These are phyloP conservation scores for Hypotaenidia okinawae DNA, from an alignment of 2,797 vertebrate species.

Conservation along the genomic window DNA sequence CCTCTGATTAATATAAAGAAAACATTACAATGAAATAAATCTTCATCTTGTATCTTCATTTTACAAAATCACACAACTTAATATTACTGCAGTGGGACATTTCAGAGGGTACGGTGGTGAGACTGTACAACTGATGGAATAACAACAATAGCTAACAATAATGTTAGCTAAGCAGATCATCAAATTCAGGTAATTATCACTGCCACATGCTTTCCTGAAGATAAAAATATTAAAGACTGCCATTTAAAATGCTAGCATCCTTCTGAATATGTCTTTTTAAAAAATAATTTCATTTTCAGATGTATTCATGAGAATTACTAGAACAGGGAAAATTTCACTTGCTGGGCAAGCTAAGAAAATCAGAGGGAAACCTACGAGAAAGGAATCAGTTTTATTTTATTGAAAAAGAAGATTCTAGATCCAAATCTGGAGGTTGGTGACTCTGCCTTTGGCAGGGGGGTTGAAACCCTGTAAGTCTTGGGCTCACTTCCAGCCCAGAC, in stretches of 20 bases:
- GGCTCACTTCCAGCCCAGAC: no score
- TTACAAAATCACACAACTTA: not conserved
- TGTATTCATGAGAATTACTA: not conserved
- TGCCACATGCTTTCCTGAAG: not conserved
- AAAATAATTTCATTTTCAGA: not conserved
- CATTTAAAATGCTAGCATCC: not conserved
- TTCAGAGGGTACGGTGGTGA: not conserved
- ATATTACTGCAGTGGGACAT: not conserved
- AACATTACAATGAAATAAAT: not conserved
- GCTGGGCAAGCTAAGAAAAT: not conserved
- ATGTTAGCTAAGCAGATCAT: not conserved
- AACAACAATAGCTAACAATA: not conserved
- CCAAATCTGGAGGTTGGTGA: no score
- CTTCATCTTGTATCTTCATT: not conserved
- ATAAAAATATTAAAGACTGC: not conserved
- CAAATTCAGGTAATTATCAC: slow-evolving; percentile 1
- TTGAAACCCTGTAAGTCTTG: no score
- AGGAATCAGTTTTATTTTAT: not conserved
- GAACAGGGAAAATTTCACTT: not conserved
- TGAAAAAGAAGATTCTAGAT: not conserved
- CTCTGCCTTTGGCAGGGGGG: no score
- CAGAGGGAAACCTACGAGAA: not conserved
- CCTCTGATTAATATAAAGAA: not conserved
- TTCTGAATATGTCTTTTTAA: not conserved
- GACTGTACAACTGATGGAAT: not conserved